phyloP scores from a whole-genome alignment of 2,888 invertebrate species.

The Salpingus planirostris region DNA sequence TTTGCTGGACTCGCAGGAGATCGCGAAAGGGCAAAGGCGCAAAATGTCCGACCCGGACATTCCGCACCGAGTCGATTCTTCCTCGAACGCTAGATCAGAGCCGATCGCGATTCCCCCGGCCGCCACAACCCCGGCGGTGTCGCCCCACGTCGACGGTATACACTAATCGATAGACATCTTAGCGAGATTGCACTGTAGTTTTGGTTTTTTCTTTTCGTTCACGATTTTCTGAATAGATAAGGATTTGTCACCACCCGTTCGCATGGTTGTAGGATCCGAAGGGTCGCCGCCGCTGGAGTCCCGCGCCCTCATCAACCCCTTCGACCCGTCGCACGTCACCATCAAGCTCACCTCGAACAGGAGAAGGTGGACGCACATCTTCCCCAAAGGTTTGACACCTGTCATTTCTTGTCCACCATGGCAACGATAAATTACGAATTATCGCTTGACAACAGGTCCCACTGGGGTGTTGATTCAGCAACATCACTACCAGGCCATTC shows the following conservation, averaged over 20 bases:
- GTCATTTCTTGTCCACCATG: no score
- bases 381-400: slow-evolving; percentile 93
- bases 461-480: slow-evolving; percentile 87
- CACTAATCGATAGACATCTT: no score
- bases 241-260: slow-evolving; percentile 46
- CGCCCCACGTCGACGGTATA: slow-evolving; percentile 35
- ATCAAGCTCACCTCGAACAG: slow-evolving; percentile 93
- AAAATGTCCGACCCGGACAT: slow-evolving; percentile 88
- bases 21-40: slow-evolving; percentile 50
- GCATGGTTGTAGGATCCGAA: slow-evolving; percentile 50
- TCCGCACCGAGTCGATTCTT: slow-evolving; percentile 48
- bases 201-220: no score
- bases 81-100: slow-evolving; percentile 32
- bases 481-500: slow-evolving; percentile 84
- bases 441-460: slow-evolving; percentile 55
- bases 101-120: slow-evolving; percentile 40
- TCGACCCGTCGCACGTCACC: slow-evolving; percentile 95
- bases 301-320: slow-evolving; percentile 90
- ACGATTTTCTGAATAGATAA: slow-evolving; percentile 30
- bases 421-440: not conserved
- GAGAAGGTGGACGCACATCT: slow-evolving; percentile 96
- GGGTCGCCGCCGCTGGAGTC: slow-evolving; percentile 58
- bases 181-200: no score
- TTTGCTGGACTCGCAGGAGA: slow-evolving; percentile 47
- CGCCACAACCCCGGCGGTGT: slow-evolving; percentile 32